These are phyloP conservation scores for Beroe ovata DNA, from an alignment of 37 sponge, comb jelly and placozoan species.

Conservation along the genomic window DNA sequence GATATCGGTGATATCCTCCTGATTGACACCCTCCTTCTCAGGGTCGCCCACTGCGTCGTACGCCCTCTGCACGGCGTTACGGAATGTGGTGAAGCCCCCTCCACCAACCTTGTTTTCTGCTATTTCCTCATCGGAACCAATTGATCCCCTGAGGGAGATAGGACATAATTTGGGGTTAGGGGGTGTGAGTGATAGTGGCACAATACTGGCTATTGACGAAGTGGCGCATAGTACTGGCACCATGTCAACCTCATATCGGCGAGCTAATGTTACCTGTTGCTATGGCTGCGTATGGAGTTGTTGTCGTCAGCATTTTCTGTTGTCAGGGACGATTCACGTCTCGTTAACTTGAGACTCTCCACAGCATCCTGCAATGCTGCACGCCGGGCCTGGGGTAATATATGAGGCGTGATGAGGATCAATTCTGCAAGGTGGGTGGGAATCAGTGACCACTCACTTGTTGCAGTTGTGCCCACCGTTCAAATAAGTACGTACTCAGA, in stretches of 20 bases:
- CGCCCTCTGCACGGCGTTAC: constrained; percentile 37
- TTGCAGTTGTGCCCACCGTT: too few relatives aligned
- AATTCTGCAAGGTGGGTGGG: too few relatives aligned
- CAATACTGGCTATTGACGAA: too few relatives aligned
- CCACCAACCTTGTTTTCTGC: not conserved
- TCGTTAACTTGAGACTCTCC: constrained; percentile 1
- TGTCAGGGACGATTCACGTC: not conserved
- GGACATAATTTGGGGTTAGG: too few relatives aligned
- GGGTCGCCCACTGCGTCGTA: constrained; percentile 64
- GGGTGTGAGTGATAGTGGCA: too few relatives aligned
- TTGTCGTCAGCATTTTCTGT: not conserved
- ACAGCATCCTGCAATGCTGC: constrained; percentile 60
- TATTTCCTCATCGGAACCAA: not conserved
- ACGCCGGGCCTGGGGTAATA: constrained; percentile 2
- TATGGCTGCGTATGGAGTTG: not conserved
- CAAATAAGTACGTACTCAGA: too few relatives aligned
- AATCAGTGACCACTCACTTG: too few relatives aligned
- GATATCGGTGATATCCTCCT: constrained; percentile 67
- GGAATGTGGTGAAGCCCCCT: constrained; percentile 21
- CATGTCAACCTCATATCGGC: too few relatives aligned
- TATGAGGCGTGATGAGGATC: not conserved
- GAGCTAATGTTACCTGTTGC: not conserved
- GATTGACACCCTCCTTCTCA: constrained; percentile 61
- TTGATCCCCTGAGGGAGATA: not conserved
- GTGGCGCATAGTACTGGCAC: too few relatives aligned